Percentiles rank a stretch among this genome's conserved stretches.
phyloP scores from a whole-genome alignment of 2,113 vertebrate genomes.

The Symphodus melops region DNA sequence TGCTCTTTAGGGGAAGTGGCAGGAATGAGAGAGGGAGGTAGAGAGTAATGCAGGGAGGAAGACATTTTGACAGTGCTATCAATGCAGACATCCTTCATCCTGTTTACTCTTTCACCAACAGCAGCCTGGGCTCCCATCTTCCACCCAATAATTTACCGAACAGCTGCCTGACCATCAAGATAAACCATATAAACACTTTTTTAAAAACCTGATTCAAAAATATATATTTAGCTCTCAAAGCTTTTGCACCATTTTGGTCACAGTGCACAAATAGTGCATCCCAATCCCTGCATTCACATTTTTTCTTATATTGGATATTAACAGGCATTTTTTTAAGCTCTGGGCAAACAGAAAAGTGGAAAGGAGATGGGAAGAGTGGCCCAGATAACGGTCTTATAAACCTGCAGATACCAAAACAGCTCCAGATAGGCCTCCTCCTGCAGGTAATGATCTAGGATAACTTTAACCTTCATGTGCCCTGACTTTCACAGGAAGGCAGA shows the following conservation, averaged over 20 bases:
- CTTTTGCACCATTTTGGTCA: slow-evolving; percentile 34
- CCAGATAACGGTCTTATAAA: slow-evolving; percentile 58
- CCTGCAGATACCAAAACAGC: slow-evolving; percentile 40
- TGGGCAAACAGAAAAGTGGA: slow-evolving; percentile 32
- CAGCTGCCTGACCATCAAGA: slow-evolving; percentile 19
- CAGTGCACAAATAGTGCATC: slow-evolving; percentile 20
- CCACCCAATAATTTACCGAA: slow-evolving; percentile 3
- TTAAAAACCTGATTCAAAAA: slow-evolving; percentile 67
- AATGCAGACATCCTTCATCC: slow-evolving; percentile 26
- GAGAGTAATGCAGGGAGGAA: neutral
- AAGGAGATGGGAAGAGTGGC: slow-evolving; percentile 5
- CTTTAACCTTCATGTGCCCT: slow-evolving; percentile 48
- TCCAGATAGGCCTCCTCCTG: slow-evolving; percentile 42
- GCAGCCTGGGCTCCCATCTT: slow-evolving; percentile 18
- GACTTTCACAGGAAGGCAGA: slow-evolving; percentile 35
- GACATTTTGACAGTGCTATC: slow-evolving; percentile 34
- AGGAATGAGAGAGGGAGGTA: neutral
- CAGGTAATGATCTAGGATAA: slow-evolving; percentile 58
- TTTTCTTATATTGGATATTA: slow-evolving; percentile 35
- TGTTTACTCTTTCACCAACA: slow-evolving; percentile 44
- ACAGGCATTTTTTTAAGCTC: slow-evolving; percentile 51
- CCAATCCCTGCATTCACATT: slow-evolving; percentile 7
- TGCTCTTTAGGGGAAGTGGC: slow-evolving; percentile 33
- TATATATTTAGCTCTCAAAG: slow-evolving; percentile 47
- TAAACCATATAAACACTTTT: slow-evolving; percentile 37